Percentiles rank a stretch among this genome's conserved stretches.
These are phyloP conservation scores for Ancistrus triradiatus DNA, from an alignment of 2,113 vertebrate species.

Conservation along the genomic window DNA sequence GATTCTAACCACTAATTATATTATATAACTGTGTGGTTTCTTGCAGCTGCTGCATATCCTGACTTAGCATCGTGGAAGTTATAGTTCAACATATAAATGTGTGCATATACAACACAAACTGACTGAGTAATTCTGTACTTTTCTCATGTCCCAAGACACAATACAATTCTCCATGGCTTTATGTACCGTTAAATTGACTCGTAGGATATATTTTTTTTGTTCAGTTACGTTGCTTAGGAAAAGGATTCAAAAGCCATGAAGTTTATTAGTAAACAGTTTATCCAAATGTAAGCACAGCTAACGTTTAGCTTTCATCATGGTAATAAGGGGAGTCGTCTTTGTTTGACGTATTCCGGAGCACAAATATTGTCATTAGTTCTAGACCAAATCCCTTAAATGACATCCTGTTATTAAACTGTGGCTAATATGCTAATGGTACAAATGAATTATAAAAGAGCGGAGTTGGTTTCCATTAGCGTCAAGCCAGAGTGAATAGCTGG, in stretches of 20 bases:
- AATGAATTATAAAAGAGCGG: constrained; percentile 52
- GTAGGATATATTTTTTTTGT: constrained; percentile 21
- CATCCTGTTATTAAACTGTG: constrained; percentile 49
- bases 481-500: constrained; percentile 28
- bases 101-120: constrained; percentile 3
- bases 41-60: background rate
- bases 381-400: constrained; percentile 51
- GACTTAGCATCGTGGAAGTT: background rate
- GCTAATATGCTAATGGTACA: constrained; percentile 53
- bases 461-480: constrained; percentile 41
- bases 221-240: constrained; percentile 23
- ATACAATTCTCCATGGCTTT: constrained; percentile 5
- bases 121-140: background rate
- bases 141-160: background rate
- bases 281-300: constrained; percentile 31
- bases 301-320: constrained; percentile 35
- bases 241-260: constrained; percentile 33
- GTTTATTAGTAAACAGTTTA: constrained; percentile 45
- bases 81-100: background rate
- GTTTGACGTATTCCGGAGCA: constrained; percentile 40
- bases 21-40: background rate
- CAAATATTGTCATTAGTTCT: constrained; percentile 51
- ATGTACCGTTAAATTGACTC: constrained; percentile 35
- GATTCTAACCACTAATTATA: background rate
- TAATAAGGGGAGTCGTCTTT: constrained; percentile 30